Evolutionary conservation across 2,797 vertebrate species (phyloP).

Genomic region (Denticeps clupeoides): DNA sequence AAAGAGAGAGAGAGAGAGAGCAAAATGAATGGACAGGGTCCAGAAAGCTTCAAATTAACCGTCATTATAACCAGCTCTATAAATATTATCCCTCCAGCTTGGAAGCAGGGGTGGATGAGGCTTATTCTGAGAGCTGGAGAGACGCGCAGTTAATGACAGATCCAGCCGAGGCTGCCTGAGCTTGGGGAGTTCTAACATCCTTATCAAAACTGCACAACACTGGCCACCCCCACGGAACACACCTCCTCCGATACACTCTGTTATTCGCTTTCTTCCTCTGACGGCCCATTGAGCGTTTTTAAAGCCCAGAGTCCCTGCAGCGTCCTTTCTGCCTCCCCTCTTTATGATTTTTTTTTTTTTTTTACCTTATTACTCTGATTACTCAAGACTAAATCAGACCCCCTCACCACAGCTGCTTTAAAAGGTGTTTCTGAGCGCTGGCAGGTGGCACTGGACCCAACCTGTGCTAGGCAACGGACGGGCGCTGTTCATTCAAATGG

Average conservation of each 20-base stretch:
- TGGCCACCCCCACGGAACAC: too few species aligned
- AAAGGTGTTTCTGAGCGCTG: background rate
- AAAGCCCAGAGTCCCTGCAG: too few species aligned
- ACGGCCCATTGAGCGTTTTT: too few species aligned
- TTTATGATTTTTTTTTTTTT: too few species aligned
- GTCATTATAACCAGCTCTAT: slow-evolving; percentile 41
- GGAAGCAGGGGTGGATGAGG: background rate
- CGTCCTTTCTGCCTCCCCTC: too few species aligned
- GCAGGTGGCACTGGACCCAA: background rate
- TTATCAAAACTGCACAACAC: background rate
- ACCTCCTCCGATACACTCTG: too few species aligned
- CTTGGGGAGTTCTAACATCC: background rate
- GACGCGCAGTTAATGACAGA: slow-evolving; percentile 30
- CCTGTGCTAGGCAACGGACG: background rate
- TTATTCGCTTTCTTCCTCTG: background rate
- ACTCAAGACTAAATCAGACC: too few species aligned
- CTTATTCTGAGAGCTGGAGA: slow-evolving; percentile 26
- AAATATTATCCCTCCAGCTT: slow-evolving; percentile 28
- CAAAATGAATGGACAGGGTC: slow-evolving; percentile 41
- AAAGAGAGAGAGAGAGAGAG: slow-evolving; percentile 13
- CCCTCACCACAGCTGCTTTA: background rate
- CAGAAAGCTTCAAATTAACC: slow-evolving; percentile 46
- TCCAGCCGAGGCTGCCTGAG: slow-evolving; percentile 5
- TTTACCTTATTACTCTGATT: background rate
- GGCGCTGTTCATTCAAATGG: background rate